A percentile compares a stretch with the other conserved stretches of the same genome.
Conservation (phyloP, 2,113 vertebrate species). For the Delphinapterus leucas region DNA sequence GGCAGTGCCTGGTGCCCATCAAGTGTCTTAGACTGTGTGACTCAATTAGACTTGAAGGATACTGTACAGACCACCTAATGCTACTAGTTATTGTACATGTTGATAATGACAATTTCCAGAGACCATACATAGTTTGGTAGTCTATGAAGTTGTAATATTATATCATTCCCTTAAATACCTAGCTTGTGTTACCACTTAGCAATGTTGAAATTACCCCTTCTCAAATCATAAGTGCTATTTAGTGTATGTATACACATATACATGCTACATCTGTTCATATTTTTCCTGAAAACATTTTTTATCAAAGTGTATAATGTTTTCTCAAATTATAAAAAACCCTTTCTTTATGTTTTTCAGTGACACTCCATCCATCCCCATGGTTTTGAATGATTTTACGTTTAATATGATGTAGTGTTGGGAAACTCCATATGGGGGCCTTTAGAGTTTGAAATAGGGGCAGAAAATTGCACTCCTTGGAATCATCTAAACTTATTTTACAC, state of each 20-base stretch:
- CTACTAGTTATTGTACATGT: constrained; percentile 86
- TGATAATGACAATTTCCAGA: constrained; percentile 88
- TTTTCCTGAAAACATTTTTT: constrained; percentile 41
- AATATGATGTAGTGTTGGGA: not conserved
- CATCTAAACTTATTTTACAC: not conserved
- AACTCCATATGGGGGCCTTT: not conserved
- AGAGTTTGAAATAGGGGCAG: not conserved
- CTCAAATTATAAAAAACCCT: not conserved
- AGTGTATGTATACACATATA: not conserved
- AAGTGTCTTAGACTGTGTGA: constrained; percentile 88
- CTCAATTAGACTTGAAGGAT: constrained; percentile 86
- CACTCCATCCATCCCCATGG: not conserved
- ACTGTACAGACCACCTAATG: constrained; percentile 83
- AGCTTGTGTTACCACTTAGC: constrained; percentile 75
- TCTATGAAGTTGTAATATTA: constrained; percentile 74
- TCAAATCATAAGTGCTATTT: constrained; percentile 57
- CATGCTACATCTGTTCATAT: constrained; percentile 40
- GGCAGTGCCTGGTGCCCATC: constrained; percentile 85
- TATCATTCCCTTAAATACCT: constrained; percentile 76
- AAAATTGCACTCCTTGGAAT: constrained; percentile 12
- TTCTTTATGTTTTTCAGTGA: constrained; percentile 50
- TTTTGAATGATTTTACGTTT: constrained; percentile 61
- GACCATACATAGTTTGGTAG: constrained; percentile 71
- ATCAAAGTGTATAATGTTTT: not conserved
- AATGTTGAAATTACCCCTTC: constrained; percentile 64